Evolutionary conservation across 1,140 invertebrate species (phyloP).

Genomic region (Lasioglossum baleicum): DNA sequence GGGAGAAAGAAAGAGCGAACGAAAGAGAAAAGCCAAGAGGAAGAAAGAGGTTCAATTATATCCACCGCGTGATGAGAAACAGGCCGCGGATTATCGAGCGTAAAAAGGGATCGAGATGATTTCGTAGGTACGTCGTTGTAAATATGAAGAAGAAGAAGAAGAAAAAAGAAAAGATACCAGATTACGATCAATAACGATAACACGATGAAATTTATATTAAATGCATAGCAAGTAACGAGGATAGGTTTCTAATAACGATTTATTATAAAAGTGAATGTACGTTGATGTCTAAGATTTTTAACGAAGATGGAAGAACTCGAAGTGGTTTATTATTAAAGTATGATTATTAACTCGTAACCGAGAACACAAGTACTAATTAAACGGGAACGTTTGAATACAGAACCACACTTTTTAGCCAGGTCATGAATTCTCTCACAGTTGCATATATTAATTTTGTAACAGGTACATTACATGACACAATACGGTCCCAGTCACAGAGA

Average conservation of each 20-base stretch:
- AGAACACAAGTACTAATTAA: slow-evolving; percentile 67
- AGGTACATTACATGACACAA: slow-evolving; percentile 61
- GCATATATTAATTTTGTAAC: slow-evolving; percentile 69
- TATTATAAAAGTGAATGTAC: slow-evolving; percentile 78
- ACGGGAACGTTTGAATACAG: slow-evolving; percentile 60
- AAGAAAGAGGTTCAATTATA: slow-evolving; percentile 16
- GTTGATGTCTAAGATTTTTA: slow-evolving; percentile 79
- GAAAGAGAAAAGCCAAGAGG: not conserved
- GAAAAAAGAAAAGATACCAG: no score
- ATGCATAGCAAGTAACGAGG: slow-evolving; percentile 73
- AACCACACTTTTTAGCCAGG: slow-evolving; percentile 66
- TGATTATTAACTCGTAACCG: slow-evolving; percentile 71
- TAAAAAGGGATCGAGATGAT: slow-evolving; percentile 51
- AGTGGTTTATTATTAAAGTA: slow-evolving; percentile 72
- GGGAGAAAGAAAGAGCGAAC: not conserved
- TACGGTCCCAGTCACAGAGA: slow-evolving; percentile 53
- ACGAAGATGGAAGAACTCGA: slow-evolving; percentile 64
- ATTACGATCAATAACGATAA: slow-evolving; percentile 60
- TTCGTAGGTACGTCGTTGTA: slow-evolving; percentile 69
- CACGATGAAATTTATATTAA: slow-evolving; percentile 74
- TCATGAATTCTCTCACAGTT: slow-evolving; percentile 70
- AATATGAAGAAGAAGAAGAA: slow-evolving; percentile 59
- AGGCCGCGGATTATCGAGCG: slow-evolving; percentile 39
- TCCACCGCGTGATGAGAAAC: slow-evolving; percentile 27
- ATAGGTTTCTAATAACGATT: slow-evolving; percentile 78